Evolutionary conservation across 1,140 invertebrate species (phyloP).

Genomic region (Mactra quadrangularis): DNA sequence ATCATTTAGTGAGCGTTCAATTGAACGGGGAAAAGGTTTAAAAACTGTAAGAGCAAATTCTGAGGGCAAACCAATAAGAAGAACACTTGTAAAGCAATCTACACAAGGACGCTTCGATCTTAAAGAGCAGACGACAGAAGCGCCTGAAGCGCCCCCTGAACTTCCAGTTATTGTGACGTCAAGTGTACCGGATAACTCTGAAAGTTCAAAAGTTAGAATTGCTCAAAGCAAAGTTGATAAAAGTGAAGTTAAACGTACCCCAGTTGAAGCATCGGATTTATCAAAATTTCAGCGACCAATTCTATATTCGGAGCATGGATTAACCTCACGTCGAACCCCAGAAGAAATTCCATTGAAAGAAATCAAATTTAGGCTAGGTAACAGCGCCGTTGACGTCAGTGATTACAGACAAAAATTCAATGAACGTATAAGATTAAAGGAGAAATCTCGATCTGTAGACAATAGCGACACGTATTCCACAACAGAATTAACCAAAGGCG

Average conservation of each 20-base stretch:
- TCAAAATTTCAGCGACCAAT: no score
- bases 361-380: not conserved
- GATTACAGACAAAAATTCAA: constrained; percentile 12
- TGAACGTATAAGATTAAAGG: constrained; percentile 9
- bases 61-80: not conserved
- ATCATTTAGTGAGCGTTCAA: no score
- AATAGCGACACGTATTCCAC: not conserved
- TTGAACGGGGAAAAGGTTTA: no score
- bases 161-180: not conserved
- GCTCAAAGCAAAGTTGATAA: not conserved
- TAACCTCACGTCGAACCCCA: not conserved
- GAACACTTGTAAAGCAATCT: constrained; percentile 7
- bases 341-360: not conserved
- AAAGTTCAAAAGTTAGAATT: not conserved
- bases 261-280: not conserved
- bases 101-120: constrained; percentile 23
- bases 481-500: not conserved
- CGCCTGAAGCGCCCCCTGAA: not conserved
- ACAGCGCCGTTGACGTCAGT: not conserved
- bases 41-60: no score
- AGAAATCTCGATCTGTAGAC: constrained; percentile 4
- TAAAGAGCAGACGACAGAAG: not conserved
- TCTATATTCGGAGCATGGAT: not conserved
- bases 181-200: not conserved
- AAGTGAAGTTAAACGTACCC: not conserved